Evolutionary conservation across 2,797 vertebrate genomes (phyloP), one percentile per base, ranked within the genome.

Genomic region (Valencia hispanica): DNA sequence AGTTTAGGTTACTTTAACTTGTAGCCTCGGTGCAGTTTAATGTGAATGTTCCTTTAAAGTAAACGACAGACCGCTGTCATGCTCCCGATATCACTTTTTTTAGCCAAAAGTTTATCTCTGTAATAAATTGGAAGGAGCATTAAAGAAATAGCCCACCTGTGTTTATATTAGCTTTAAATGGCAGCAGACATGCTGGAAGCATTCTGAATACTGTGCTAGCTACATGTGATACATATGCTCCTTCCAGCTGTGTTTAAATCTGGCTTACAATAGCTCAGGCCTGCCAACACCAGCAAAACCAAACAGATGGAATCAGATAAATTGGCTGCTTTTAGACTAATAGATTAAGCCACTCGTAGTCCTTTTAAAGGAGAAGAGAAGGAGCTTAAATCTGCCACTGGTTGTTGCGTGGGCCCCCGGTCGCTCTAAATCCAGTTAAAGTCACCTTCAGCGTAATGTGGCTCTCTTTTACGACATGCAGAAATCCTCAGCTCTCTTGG

Each of bases 401-500:
- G 89, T 91, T 88, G 86, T 90, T 90, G 82, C 1, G 72, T 3
- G 34, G 82, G 87, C 88, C 87, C 87, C 86, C 34, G 83, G 88
- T 88, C 81, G 87, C 92, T 93, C 91, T 95, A 94, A 95, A 95
- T 95, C 94, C 95, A 90, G 93, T 94, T 95, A 95, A 95, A 96
- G 95, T 96, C 95, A 96, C 95, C 95, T 96, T 96, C 91, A 93
- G 91, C 89, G 89, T 95, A 94, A 95, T 95, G 91, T 89, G 89
- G 89, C 86, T 89, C 87, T 87, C 83, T 92, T 95, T 95, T 94
- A 95, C 92, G 91, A 92, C 93, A 90, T 93, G 93, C 92, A 93
- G 93, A 94, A 94, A 90, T 90, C 88, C 91, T 84, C 74, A 22
- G 80, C 87, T 90, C 95, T 91, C 91, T 11, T 0, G 93, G 92